Percentiles rank a stretch among this genome's conserved stretches.
These are phyloP conservation scores for Urocynchramus pylzowi DNA, from an alignment of 2,113 vertebrate genomes.

Conservation along the genomic window DNA sequence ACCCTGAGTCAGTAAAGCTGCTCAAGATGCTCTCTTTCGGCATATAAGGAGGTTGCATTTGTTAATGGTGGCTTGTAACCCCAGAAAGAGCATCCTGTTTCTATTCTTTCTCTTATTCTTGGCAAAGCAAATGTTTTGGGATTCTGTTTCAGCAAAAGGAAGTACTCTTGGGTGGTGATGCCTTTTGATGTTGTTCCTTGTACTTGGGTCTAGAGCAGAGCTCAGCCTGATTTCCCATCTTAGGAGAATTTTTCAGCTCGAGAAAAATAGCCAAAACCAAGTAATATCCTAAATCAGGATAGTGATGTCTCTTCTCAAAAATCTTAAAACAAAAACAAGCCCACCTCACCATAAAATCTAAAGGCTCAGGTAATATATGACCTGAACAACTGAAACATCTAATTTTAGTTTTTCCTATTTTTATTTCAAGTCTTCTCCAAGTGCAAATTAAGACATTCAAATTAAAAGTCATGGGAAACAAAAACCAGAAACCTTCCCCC, in stretches of 20 bases:
- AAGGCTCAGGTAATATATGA: not conserved
- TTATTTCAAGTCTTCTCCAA: not conserved
- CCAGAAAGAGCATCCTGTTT: conserved; percentile 16
- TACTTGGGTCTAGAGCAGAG: not conserved
- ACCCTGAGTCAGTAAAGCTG: not conserved
- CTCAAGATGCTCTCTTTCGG: not conserved
- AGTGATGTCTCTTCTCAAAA: not conserved
- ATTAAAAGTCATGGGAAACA: not conserved
- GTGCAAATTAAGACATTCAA: not conserved
- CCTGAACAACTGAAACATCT: not conserved
- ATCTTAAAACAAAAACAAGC: not conserved
- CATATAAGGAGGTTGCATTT: not conserved
- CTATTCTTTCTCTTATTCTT: conserved; percentile 36
- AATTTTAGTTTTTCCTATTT: not conserved
- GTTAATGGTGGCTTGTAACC: not conserved
- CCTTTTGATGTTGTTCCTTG: conserved; percentile 7
- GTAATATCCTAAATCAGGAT: not conserved
- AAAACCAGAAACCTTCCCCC: not conserved
- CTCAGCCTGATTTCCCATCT: not conserved
- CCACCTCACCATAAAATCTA: not conserved
- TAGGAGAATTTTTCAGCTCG: not conserved
- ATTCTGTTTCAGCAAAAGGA: conserved; percentile 28
- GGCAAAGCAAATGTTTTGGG: conserved; percentile 29
- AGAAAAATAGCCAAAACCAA: not conserved
- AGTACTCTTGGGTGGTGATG: not conserved